A percentile compares a stretch with the other conserved stretches of the same genome.
These are phyloP conservation scores for Halictus rubicundus DNA, from an alignment of 1,140 invertebrate genomes.

Conservation along the genomic window DNA sequence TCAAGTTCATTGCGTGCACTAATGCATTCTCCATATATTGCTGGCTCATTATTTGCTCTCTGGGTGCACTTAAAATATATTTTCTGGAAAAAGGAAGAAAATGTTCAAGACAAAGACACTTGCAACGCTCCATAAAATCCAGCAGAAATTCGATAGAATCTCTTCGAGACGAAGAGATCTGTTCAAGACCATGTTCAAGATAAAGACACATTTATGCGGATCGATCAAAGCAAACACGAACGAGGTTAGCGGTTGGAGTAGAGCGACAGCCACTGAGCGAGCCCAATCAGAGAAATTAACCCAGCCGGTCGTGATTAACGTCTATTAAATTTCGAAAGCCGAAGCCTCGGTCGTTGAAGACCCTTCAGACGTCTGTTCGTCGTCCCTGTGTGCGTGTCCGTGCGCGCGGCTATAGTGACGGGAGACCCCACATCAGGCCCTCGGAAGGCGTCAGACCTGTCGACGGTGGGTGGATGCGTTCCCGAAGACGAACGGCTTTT, in stretches of 20 bases:
- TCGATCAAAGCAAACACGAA: too few species aligned
- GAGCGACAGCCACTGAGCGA: neutral
- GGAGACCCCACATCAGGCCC: conserved; percentile 35
- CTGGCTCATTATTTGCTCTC: too few species aligned
- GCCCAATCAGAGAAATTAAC: conserved; percentile 25
- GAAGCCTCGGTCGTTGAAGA: conserved; percentile 14
- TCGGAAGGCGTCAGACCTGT: conserved; percentile 53
- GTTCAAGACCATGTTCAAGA: too few species aligned
- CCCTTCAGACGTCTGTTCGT: neutral
- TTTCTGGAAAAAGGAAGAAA: too few species aligned
- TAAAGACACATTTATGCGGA: too few species aligned
- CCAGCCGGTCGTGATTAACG: conserved; percentile 13
- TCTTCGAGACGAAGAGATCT: too few species aligned
- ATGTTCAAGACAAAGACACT: too few species aligned
- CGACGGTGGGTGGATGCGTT: conserved; percentile 55
- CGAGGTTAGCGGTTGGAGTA: neutral
- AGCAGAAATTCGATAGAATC: too few species aligned
- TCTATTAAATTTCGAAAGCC: conserved; percentile 30
- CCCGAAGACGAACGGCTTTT: conserved; percentile 67
- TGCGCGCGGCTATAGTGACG: neutral
- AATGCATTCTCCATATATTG: too few species aligned
- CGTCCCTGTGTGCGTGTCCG: neutral
- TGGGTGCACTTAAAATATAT: too few species aligned
- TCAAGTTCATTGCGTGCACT: too few species aligned
- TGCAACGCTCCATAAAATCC: too few species aligned